A percentile compares a stretch with the other conserved stretches of the same genome.
Evolutionary conservation across 2,888 invertebrate genomes (phyloP).

Genomic region (Beris chalybata): DNA sequence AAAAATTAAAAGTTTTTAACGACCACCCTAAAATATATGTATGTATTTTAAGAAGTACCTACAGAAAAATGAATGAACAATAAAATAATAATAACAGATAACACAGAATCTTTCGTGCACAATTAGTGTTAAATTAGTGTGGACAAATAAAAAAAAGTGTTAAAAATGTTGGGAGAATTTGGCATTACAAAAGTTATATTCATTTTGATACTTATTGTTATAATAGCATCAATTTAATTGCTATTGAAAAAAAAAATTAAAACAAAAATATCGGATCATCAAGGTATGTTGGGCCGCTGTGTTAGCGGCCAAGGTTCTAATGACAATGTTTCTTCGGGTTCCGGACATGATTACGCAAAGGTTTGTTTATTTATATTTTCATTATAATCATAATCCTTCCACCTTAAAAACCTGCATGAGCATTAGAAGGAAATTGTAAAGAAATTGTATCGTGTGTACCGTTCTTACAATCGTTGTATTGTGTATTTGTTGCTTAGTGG

Average conservation of each 20-base stretch:
- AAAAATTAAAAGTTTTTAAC: too few relatives aligned
- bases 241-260: not conserved
- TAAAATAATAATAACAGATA: too few relatives aligned
- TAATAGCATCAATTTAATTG: slow-evolving; percentile 34
- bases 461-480: too few relatives aligned
- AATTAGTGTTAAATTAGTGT: too few relatives aligned
- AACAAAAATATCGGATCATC: slow-evolving; percentile 3
- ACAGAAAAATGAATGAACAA: too few relatives aligned
- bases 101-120: too few relatives aligned
- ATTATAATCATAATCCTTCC: not conserved
- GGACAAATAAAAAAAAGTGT: not conserved
- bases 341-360: slow-evolving; percentile 69
- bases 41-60: too few relatives aligned
- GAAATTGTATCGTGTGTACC: too few relatives aligned
- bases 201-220: slow-evolving; percentile 33
- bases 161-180: slow-evolving; percentile 27
- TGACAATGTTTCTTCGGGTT: slow-evolving; percentile 65
- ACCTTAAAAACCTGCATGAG: too few relatives aligned
- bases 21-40: too few relatives aligned
- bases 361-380: slow-evolving; percentile 56
- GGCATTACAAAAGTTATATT: slow-evolving; percentile 30
- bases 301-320: slow-evolving; percentile 70
- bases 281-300: slow-evolving; percentile 53
- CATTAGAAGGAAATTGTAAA: too few relatives aligned
- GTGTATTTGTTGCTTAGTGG: too few relatives aligned